These are phyloP conservation scores for Periparus ater DNA, from an alignment of 2,797 vertebrate genomes.

Conservation along the genomic window DNA sequence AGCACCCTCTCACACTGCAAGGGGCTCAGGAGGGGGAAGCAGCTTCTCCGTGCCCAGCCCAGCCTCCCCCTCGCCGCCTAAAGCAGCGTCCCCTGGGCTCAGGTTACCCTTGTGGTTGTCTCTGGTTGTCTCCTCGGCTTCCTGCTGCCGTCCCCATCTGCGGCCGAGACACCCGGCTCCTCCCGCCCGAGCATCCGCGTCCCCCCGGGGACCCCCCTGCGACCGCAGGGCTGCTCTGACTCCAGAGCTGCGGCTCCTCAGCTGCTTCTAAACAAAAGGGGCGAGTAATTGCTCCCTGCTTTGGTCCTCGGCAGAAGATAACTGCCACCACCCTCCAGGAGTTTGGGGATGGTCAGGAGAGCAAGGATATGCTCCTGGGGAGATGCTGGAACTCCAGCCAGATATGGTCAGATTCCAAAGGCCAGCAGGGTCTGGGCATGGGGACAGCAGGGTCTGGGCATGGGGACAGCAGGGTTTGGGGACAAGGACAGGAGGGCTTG, in stretches of 20 bases:
- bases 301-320: neutral
- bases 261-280: neutral
- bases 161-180: neutral
- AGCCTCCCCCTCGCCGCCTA: neutral
- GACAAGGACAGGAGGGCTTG: neutral
- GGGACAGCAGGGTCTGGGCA: neutral
- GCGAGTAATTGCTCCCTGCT: neutral
- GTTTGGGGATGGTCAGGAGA: neutral
- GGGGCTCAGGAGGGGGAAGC: neutral
- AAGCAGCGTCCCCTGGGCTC: neutral
- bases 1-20: neutral
- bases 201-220: neutral
- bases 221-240: neutral
- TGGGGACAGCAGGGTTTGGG: neutral
- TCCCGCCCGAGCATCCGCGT: neutral
- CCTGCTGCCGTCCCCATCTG: neutral
- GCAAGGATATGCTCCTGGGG: neutral
- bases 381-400: neutral
- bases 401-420: neutral
- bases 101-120: neutral
- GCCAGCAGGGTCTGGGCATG: neutral
- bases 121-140: neutral
- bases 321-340: neutral
- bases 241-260: conserved; percentile 23
- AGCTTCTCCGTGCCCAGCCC: neutral